Base-by-base conservation (phyloP, 2,113 vertebrate genomes). In the Pedetes capensis region DNA sequence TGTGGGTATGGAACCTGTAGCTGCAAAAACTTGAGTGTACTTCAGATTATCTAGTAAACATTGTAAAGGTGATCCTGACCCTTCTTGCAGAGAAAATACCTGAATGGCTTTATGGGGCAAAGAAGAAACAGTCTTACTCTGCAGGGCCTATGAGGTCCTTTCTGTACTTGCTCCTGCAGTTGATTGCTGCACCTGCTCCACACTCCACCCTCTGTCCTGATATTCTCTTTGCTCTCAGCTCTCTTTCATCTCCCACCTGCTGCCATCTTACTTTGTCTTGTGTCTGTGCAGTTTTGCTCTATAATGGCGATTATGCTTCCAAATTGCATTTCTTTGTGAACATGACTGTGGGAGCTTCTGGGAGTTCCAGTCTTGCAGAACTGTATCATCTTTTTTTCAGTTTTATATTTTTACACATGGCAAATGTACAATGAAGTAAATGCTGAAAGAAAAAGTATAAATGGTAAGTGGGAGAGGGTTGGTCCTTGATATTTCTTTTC, bases 391-490 rank as follows among this genome's bases (percentile, higher is more conserved):
- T 53, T 49, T 39, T 55, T 71, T 84, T 37, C 13, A 27, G 34
- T 55, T 32, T 20, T 11, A 3, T 44, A 32, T 29, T 85, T 59
- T 23, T 29, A 17, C 25, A 39, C 32, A 6, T 55, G 57, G 27
- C 47, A 49, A 44, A 7, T 49, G 10, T 27, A 66, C 42, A 53
- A 1, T 51, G 49, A 49, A 57, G 47, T 75, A 5, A 85, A 51
- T 49, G 10, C 37, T 78, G 68, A 91, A 85, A 49, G 57, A 53
- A 82, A 88, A 39, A 4, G 14, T 44, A 4, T 20, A 80, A 75
- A 20, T 59, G 9, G 34, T 66, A 57, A 44, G 1, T 37, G 59
- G 0, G 0, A 37, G 23, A 71, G n/a, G 27, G 4, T 27, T 37
- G 12, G 16, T 59, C 18, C 2, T 74, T 55, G 76, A 14, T 71